A percentile compares a stretch with the other conserved stretches of the same genome.
Evolutionary conservation across 2,888 invertebrate genomes (phyloP).

Genomic region (Sarcophaga variegata): DNA sequence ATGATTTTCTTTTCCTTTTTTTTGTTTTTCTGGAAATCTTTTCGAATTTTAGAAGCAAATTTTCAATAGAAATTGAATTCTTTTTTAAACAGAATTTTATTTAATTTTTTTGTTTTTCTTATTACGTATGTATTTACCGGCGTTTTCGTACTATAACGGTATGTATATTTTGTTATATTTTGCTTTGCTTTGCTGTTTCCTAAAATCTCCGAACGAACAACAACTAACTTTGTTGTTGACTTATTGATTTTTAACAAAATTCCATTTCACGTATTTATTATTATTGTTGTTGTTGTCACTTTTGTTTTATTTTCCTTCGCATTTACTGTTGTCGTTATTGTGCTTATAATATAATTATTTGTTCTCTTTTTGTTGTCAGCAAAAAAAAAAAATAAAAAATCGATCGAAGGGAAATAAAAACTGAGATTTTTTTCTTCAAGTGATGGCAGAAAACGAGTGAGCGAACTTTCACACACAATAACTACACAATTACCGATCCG

Average conservation of each 20-base stretch:
- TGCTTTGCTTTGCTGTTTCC: not conserved
- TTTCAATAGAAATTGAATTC: slow-evolving; percentile 14
- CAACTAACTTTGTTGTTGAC: slow-evolving; percentile 55
- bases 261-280: slow-evolving; percentile 39
- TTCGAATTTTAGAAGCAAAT: slow-evolving; percentile 12
- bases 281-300: slow-evolving; percentile 49
- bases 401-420: slow-evolving; percentile 41
- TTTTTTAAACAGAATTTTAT: not conserved
- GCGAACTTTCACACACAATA: not conserved
- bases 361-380: slow-evolving; percentile 23
- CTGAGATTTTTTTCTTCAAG: slow-evolving; percentile 43
- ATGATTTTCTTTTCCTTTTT: no score
- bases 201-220: no score
- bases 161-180: not conserved
- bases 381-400: slow-evolving; percentile 19
- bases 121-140: slow-evolving; percentile 36
- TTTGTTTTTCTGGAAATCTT: no score
- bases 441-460: slow-evolving; percentile 38
- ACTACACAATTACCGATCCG: slow-evolving; percentile 5
- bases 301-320: slow-evolving; percentile 23
- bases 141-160: slow-evolving; percentile 12
- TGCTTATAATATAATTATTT: slow-evolving; percentile 31
- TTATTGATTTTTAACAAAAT: slow-evolving; percentile 70
- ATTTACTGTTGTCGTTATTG: slow-evolving; percentile 36
- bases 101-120: not conserved